Evolutionary conservation across 1,140 invertebrate species (phyloP).

Genomic region (Drosophila elegans): DNA sequence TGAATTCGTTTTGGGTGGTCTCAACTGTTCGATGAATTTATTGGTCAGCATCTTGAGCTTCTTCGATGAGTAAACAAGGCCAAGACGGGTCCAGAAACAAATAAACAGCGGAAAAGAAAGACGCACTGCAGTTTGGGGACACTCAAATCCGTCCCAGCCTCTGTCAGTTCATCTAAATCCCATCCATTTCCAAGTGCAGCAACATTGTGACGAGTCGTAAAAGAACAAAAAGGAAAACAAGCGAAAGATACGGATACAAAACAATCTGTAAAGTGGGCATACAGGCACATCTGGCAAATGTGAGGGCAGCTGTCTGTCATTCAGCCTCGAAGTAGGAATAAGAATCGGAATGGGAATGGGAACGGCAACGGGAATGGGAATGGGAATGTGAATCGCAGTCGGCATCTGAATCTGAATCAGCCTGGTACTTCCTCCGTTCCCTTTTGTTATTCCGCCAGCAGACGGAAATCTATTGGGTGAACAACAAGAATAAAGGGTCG

Average conservation of each 20-base stretch:
- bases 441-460: slow-evolving; percentile 11
- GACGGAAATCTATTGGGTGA: background rate
- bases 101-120: slow-evolving; percentile 17
- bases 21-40: background rate
- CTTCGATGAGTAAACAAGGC: slow-evolving; percentile 17
- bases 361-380: too few relatives aligned
- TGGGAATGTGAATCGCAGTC: too few relatives aligned
- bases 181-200: slow-evolving; percentile 22
- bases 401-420: slow-evolving; percentile 5
- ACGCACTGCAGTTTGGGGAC: slow-evolving; percentile 4
- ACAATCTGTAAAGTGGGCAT: slow-evolving; percentile 54
- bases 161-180: slow-evolving; percentile 1
- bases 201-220: slow-evolving; percentile 18
- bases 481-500: background rate
- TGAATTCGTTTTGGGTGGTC: slow-evolving; percentile 24
- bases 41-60: slow-evolving; percentile 20
- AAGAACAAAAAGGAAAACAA: slow-evolving; percentile 18
- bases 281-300: slow-evolving; percentile 75
- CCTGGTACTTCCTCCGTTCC: slow-evolving; percentile 5
- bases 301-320: slow-evolving; percentile 65
- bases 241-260: slow-evolving; percentile 56
- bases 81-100: slow-evolving; percentile 14
- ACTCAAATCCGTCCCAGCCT: slow-evolving; percentile 7
- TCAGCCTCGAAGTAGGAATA: slow-evolving; percentile 17
- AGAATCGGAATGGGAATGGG: too few relatives aligned